Evolutionary conservation across 2,113 vertebrate genomes (phyloP), one percentile per base, ranked within the genome.

Genomic region (Embiotoca jacksoni): DNA sequence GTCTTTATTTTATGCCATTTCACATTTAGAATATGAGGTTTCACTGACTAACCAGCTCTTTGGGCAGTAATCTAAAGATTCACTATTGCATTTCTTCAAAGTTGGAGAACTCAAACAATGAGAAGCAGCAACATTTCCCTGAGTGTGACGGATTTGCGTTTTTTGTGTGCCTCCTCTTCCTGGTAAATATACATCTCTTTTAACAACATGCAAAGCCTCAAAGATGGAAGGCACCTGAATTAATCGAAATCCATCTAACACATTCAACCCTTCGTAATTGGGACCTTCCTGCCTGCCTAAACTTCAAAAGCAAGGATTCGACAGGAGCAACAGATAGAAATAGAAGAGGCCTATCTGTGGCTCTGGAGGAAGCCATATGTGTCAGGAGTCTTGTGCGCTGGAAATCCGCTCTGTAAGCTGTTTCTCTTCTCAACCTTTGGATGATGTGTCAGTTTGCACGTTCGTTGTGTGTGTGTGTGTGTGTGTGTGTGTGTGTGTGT

Each of bases 251-350:
- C 41, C 59, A 9, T 5, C 6, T 30, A 14, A 49, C 7, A 10
- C 46, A 0, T 64, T 80, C 0, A 35, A 1, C 31, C 23, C 33
- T 3, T n/a, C 41, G 32, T 46, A 63, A 10, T 5, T 0, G n/a
- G 54, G 72, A 78, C 49, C 47, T 41, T 44, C 16, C 52, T 64
- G 3, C 35, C 79, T 68, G 36, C 0, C 23, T 23, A 23, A 23
- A 35, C 54, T 74, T 79, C 46, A 80, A 69, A 82, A 32, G 55
- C 35, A 37, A 63, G 60, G 41, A 14, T 72, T 67, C 72, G 59
- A 67, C 15, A 14, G 0, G 15, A 53, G 58, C 5, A 5, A 0
- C 15, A 3, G 44, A 80, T 70, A 37, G 74, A 68, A 82, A 70
- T 66, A 53, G 66, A 13, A 37, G 54, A 54, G 5, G 16, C 54